Percentiles rank a stretch among this genome's conserved stretches.
These are phyloP conservation scores for Miichthys miiuy DNA, from an alignment of 2,797 vertebrate species.

Conservation along the genomic window DNA sequence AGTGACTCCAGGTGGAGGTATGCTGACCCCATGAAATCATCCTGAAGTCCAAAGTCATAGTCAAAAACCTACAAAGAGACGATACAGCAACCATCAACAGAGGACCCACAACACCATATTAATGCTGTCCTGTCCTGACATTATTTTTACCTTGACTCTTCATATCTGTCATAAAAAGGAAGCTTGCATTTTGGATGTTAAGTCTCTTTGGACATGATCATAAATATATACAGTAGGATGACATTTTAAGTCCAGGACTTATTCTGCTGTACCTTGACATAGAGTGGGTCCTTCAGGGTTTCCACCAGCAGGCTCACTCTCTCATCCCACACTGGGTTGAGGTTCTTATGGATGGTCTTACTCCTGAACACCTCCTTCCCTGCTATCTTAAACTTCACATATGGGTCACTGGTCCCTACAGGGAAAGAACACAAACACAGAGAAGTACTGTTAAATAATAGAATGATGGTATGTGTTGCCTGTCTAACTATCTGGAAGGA, in stretches of 20 bases:
- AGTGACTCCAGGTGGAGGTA: slow-evolving; percentile 92
- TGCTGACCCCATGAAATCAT: slow-evolving; percentile 97
- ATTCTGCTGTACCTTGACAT: slow-evolving; percentile 89
- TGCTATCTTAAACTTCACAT: slow-evolving; percentile 96
- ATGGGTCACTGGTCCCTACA: slow-evolving; percentile 95
- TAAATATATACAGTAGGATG: neutral
- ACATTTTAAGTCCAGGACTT: neutral
- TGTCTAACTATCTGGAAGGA: neutral
- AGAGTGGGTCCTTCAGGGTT: slow-evolving; percentile 89
- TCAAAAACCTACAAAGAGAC: slow-evolving; percentile 87
- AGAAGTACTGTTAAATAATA: neutral
- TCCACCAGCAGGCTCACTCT: slow-evolving; percentile 89
- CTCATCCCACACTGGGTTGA: slow-evolving; percentile 97
- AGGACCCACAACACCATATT: neutral
- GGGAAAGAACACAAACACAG: slow-evolving; percentile 21
- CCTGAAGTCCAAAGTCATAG: slow-evolving; percentile 98
- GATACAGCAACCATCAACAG: slow-evolving; percentile 26
- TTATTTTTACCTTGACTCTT: neutral
- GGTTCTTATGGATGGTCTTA: slow-evolving; percentile 96
- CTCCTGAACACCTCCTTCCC: slow-evolving; percentile 97
- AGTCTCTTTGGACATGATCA: no score
- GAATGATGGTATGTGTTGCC: neutral
- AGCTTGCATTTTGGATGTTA: neutral
- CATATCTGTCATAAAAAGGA: neutral
- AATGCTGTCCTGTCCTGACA: neutral